Conservation (phyloP, 2,113 vertebrate genomes). For the Cochlearius cochlearius region DNA sequence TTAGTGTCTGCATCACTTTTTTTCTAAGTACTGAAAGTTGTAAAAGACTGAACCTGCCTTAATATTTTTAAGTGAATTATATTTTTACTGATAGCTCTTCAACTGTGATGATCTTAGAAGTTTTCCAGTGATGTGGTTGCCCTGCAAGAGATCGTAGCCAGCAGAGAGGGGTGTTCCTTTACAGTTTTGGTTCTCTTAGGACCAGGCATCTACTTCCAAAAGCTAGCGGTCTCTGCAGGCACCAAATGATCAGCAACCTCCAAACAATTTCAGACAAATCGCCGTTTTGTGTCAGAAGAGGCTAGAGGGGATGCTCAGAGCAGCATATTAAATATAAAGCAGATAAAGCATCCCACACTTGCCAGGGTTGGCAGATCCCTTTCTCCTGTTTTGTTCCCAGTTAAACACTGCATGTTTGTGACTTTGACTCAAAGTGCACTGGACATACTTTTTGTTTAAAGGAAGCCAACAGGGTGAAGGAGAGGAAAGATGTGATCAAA, state of each 20-base stretch:
- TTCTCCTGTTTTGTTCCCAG: background rate
- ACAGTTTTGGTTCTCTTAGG: background rate
- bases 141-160: background rate
- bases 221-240: background rate
- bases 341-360: background rate
- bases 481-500: background rate
- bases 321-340: slow-evolving; percentile 11
- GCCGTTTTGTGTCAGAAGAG: background rate
- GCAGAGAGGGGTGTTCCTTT: background rate
- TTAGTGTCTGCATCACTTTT: background rate
- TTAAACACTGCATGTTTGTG: background rate
- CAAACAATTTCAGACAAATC: slow-evolving; percentile 11
- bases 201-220: slow-evolving; percentile 16
- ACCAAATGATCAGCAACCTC: slow-evolving; percentile 17
- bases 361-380: background rate
- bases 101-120: background rate
- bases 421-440: background rate
- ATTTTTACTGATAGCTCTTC: background rate
- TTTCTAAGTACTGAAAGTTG: background rate
- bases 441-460: background rate
- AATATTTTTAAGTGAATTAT: background rate
- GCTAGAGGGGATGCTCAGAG: slow-evolving; percentile 34
- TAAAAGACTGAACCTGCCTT: background rate
- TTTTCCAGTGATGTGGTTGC: background rate
- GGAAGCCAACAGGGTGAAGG: background rate